These are phyloP conservation scores for Trinectes maculatus DNA, from an alignment of 2,113 vertebrate genomes.

Conservation along the genomic window DNA sequence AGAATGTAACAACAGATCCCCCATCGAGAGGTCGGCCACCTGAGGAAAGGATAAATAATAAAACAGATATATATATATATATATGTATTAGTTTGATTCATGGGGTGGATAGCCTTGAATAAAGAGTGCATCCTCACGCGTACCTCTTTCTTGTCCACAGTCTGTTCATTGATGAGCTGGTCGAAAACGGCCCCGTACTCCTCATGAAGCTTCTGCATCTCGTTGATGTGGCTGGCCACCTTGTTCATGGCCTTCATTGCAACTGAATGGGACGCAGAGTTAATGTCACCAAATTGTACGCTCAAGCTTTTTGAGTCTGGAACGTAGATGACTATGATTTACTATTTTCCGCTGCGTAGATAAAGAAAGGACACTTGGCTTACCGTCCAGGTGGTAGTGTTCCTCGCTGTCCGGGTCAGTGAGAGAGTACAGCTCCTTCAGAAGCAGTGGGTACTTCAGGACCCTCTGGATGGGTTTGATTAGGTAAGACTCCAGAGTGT, in stretches of 20 bases:
- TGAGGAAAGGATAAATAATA: constrained; percentile 54
- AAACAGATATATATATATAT: not conserved
- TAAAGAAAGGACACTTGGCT: constrained; percentile 1
- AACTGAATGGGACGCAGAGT: constrained; percentile 79
- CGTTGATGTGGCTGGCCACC: constrained; percentile 98
- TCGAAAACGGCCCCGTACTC: constrained; percentile 97
- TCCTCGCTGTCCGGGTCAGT: constrained; percentile 94
- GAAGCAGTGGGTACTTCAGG: constrained; percentile 94
- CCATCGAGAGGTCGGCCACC: constrained; percentile 98
- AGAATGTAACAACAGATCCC: constrained; percentile 91
- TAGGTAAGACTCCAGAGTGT: constrained; percentile 96
- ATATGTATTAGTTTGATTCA: not conserved
- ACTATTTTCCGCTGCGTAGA: not conserved
- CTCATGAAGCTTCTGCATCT: constrained; percentile 99
- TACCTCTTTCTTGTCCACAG: constrained; percentile 92
- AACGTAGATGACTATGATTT: too few species aligned
- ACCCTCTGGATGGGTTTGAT: constrained; percentile 99
- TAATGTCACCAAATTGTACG: not conserved
- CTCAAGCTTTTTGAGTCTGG: too few species aligned
- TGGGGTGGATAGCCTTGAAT: not conserved
- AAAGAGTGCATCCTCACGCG: not conserved
- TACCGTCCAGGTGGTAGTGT: constrained; percentile 95
- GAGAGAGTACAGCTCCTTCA: constrained; percentile 91
- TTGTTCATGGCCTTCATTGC: constrained; percentile 99
- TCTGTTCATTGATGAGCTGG: constrained; percentile 95